Percentiles rank a stretch among this genome's conserved stretches.
phyloP scores from a whole-genome alignment of 2,113 vertebrate species.

The Rissa tridactyla region DNA sequence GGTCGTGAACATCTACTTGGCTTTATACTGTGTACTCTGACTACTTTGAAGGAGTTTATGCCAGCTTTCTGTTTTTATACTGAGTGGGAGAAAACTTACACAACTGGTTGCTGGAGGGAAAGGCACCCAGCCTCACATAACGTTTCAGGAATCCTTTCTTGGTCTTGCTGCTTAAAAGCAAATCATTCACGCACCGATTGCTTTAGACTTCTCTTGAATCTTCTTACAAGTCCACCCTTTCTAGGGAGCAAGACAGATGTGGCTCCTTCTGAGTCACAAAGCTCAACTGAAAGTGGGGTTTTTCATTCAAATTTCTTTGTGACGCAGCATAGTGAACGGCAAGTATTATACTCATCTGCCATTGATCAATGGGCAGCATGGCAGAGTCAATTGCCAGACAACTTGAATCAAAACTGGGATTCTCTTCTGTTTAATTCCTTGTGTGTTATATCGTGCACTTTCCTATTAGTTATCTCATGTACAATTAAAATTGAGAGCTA shows the following conservation, averaged over 20 bases:
- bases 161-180: not conserved
- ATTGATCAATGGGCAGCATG: not conserved
- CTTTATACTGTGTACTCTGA: not conserved
- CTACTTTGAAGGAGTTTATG: not conserved
- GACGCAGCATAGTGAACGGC: fast-evolving
- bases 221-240: not conserved
- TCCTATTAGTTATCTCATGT: not conserved
- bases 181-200: not conserved
- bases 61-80: not conserved
- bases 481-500: not conserved
- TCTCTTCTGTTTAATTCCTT: not conserved
- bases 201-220: not conserved
- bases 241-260: too few relatives aligned
- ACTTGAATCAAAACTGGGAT: not conserved
- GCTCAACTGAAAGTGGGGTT: not conserved
- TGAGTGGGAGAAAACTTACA: not conserved
- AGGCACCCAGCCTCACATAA: not conserved
- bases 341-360: not conserved
- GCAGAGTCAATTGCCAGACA: not conserved
- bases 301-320: not conserved
- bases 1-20: not conserved
- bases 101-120: not conserved
- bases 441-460: not conserved
- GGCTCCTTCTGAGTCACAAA: not conserved
- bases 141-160: not conserved